phyloP scores from a whole-genome alignment of 1,140 invertebrate species.

The Sitophilus oryzae region DNA sequence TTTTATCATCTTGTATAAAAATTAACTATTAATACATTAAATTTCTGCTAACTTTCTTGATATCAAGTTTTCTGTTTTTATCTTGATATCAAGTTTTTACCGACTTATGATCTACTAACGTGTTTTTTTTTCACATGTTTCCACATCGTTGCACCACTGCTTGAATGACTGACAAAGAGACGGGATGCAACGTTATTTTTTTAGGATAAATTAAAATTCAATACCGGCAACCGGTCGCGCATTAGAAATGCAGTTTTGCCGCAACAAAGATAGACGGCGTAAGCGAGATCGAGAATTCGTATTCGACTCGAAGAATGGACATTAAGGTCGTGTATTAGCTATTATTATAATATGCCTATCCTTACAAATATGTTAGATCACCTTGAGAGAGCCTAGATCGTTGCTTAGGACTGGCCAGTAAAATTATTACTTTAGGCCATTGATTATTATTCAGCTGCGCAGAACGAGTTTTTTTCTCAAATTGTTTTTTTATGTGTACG shows the following conservation, averaged over 20 bases:
- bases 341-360: conserved; percentile 34
- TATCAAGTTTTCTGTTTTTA: too few species aligned
- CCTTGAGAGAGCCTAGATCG: conserved; percentile 29
- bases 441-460: conserved; percentile 29
- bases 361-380: conserved; percentile 39
- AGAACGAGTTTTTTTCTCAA: conserved; percentile 33
- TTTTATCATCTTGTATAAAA: too few species aligned
- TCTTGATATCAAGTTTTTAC: too few species aligned
- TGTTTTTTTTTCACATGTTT: too few species aligned
- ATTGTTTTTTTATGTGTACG: too few species aligned
- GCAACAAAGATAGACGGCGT: conserved; percentile 37
- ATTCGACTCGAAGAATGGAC: conserved; percentile 35
- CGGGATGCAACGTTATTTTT: conserved; percentile 27
- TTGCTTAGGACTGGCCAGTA: conserved; percentile 32
- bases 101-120: too few species aligned
- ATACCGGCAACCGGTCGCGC: conserved; percentile 35
- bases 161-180: conserved; percentile 8
- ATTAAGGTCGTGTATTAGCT: conserved; percentile 35
- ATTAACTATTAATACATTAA: too few species aligned
- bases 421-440: conserved; percentile 36
- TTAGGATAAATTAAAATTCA: conserved; percentile 38
- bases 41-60: too few species aligned
- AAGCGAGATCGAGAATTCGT: conserved; percentile 29
- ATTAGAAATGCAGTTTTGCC: conserved; percentile 35
- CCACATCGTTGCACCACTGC: too few species aligned